Base-by-base conservation (phyloP, 2,797 vertebrate genomes). In the Borostomias antarcticus region DNA sequence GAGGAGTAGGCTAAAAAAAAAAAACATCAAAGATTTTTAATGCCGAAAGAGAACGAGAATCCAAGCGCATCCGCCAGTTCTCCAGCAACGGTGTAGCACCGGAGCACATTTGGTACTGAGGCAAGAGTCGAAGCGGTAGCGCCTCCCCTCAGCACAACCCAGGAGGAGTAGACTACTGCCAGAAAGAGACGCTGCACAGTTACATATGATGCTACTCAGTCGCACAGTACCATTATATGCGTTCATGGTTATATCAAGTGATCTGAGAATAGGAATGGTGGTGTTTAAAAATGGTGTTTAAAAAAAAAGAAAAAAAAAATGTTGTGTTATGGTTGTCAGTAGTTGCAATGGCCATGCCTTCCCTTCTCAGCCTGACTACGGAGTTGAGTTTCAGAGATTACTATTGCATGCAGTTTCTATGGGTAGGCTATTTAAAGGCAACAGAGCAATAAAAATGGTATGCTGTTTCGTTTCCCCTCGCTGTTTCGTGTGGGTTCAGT, bases 71-170 rank as follows among this genome's bases (percentile, higher is more conserved):
- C 58, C 15, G 21, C 13, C 58, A 25, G 58, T 21, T 59, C 35
- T 59, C 35, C 57, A 40, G 76, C 17, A 69, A 67, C 69, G 1
- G 53, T 81, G 70, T 59, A 25, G 73, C 50, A 7, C 53, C 30
- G 60, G 48, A 66, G 43, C 68, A 70, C 58, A 61, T 64, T 68
- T 76, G 52, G 52, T 73, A 50, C 37, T 0, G 52, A 74, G 79
- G 82, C 79, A 75, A 51, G 77, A 53, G 40, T 58, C 2, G 6
- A 61, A 62, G 68, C 57, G 68, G 66, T 75, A 68, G 76, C 73
- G 28, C 79, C 74, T 82, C 84, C 74, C 66, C 43, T 45, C 26
- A 66, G 61, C 70, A 63, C 70, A 63, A 52, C 45, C 54, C 64
- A 63, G 70, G 72, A 76, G 59, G 66, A 19, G n/a, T 40, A 5